A percentile compares a stretch with the other conserved stretches of the same genome.
phyloP scores from a whole-genome alignment of 1,140 invertebrate genomes.

The Cephus cinctus region DNA sequence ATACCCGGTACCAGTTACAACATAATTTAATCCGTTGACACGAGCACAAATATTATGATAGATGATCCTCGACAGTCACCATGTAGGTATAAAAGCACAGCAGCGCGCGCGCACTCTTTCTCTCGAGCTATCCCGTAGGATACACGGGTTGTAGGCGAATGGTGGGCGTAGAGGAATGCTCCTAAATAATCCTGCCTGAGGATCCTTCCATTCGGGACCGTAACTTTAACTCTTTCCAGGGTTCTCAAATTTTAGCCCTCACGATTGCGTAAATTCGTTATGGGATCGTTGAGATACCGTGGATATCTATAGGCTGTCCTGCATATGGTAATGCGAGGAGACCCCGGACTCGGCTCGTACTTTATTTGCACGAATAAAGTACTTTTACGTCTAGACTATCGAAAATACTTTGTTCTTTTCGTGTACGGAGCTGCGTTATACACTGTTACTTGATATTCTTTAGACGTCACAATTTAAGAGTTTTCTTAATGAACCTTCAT shows the following conservation, averaged over 20 bases:
- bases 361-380: not conserved
- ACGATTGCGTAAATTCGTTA: not conserved
- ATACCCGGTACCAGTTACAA: conserved; percentile 31
- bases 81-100: too few species aligned
- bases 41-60: conserved; percentile 46
- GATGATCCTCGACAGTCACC: conserved; percentile 28
- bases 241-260: conserved; percentile 27
- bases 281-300: conserved; percentile 22
- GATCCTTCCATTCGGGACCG: conserved; percentile 9
- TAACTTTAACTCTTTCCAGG: conserved; percentile 20
- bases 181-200: conserved; percentile 36
- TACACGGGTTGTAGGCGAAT: conserved; percentile 18
- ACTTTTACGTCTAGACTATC: too few species aligned
- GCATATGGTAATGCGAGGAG: conserved; percentile 9
- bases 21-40: conserved; percentile 41
- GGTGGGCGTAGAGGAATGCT: conserved; percentile 34
- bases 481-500: too few species aligned
- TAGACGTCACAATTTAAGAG: too few species aligned
- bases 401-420: not conserved
- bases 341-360: not conserved
- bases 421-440: not conserved
- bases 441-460: too few species aligned
- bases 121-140: too few species aligned
- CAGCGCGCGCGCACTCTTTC: too few species aligned
- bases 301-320: conserved; percentile 17